Evolutionary conservation across 1,140 invertebrate species (phyloP), one percentile per base, ranked within the genome.

Genomic region (Dolichoris vasculosae): DNA sequence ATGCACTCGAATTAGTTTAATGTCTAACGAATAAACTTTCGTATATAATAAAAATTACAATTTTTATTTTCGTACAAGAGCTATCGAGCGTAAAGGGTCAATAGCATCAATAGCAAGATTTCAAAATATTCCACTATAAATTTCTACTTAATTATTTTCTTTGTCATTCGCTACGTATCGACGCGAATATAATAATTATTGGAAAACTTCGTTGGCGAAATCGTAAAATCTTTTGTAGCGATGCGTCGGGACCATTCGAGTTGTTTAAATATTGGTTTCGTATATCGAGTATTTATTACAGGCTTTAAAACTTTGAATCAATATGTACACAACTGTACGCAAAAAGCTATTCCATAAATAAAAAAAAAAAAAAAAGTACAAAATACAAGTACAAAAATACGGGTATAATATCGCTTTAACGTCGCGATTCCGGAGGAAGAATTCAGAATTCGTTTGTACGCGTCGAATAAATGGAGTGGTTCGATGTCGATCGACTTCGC

Each of bases 191-290:
- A 59, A 59, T 59, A 26, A 59, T 6, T 59, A 59, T 59, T 26
- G 23, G 20, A 26, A 59, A 59, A 59, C 20, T 59, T 59, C 3
- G 23, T 26, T 26, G 32, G 35, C 20, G 30, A 69, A 69, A 69
- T 23, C 20, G 30, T 38, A 38, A 69, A 69, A 69, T 38, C 15
- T 38, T 69, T 69, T 30, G 2, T 20, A 69, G 67, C 67, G 35
- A 67, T 69, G 40, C 30, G 11, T 30, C 32, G 30, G 6, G 9
- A 7, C 63, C 9, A 59, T 59, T 59, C 26, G 67, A 69, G 35
- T 69, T 69, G 32, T 38, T 69, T 69, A 38, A 69, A 38, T 23
- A 82, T 82, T 71, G 67, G 23, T 73, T 73, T 73, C 23, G n/a
- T 73, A n/a, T 11, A n/a, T 38, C 69, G 13, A 11, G 38, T 3